Percentiles rank a stretch among this genome's conserved stretches.
phyloP scores from a whole-genome alignment of 2,797 vertebrate genomes.

The Tenualosa ilisha region DNA sequence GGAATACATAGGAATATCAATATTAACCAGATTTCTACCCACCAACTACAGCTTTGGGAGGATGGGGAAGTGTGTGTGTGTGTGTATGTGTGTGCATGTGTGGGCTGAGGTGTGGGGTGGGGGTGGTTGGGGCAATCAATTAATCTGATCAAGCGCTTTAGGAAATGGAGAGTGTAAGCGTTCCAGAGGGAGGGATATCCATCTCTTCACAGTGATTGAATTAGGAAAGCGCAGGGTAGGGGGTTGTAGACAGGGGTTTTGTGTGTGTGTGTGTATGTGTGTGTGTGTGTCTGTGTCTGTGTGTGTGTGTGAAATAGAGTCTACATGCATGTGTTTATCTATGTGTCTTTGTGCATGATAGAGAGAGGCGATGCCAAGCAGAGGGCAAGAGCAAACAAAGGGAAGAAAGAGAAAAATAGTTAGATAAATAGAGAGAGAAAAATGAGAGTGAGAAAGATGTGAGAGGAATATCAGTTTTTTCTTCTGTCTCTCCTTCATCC shows the following conservation, averaged over 20 bases:
- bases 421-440: neutral
- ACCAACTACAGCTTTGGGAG: conserved; percentile 48
- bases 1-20: conserved; percentile 79
- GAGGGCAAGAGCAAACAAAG: neutral
- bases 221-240: conserved; percentile 60
- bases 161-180: conserved; percentile 83
- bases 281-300: conserved; percentile 24
- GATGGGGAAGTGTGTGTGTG: conserved; percentile 15
- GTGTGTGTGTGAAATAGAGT: conserved; percentile 42
- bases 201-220: conserved; percentile 83
- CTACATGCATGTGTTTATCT: conserved; percentile 39
- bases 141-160: conserved; percentile 86
- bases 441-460: neutral
- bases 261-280: conserved; percentile 50
- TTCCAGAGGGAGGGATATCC: conserved; percentile 78
- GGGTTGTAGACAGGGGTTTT: conserved; percentile 59
- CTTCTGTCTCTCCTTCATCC: conserved; percentile 16
- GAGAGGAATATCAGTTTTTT: neutral
- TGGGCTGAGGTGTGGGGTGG: neutral
- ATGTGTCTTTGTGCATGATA: neutral
- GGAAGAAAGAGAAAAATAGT: neutral
- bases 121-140: conserved; percentile 70
- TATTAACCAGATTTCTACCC: conserved; percentile 74
- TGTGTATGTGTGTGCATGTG: neutral
- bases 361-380: neutral